phyloP scores from a whole-genome alignment of 2,888 invertebrate genomes.

The Campoletis raptor region DNA sequence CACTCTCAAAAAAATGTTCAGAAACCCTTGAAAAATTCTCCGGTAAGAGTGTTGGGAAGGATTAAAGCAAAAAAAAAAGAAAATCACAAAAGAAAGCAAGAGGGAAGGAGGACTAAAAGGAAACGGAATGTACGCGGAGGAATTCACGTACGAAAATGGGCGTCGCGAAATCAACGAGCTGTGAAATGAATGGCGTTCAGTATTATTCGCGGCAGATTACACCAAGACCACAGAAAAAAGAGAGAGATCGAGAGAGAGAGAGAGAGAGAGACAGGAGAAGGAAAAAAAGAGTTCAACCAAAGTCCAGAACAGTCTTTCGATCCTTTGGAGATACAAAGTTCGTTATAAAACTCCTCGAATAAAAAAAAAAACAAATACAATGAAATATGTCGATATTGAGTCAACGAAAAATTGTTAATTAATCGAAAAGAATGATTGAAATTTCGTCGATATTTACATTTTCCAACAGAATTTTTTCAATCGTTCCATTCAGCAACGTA shows the following conservation, averaged over 20 bases:
- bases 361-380: background rate
- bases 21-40: constrained; percentile 33
- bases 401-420: background rate
- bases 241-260: constrained; percentile 13
- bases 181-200: constrained; percentile 74
- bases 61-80: background rate
- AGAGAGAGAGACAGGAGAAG: no score
- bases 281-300: constrained; percentile 3
- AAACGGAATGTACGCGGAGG: constrained; percentile 29
- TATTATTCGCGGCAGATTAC: constrained; percentile 67
- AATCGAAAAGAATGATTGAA: background rate
- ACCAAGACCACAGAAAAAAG: constrained; percentile 13
- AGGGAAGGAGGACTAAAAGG: constrained; percentile 3
- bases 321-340: background rate
- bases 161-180: constrained; percentile 74
- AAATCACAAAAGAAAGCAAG: background rate
- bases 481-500: no score
- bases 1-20: constrained; percentile 14
- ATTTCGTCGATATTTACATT: no score
- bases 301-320: background rate
- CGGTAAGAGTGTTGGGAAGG: constrained; percentile 31
- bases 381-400: background rate
- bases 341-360: background rate
- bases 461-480: no score
- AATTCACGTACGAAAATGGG: constrained; percentile 63